Evolutionary conservation across 2,888 invertebrate species (phyloP).

Genomic region (Tiliacea aurago): DNA sequence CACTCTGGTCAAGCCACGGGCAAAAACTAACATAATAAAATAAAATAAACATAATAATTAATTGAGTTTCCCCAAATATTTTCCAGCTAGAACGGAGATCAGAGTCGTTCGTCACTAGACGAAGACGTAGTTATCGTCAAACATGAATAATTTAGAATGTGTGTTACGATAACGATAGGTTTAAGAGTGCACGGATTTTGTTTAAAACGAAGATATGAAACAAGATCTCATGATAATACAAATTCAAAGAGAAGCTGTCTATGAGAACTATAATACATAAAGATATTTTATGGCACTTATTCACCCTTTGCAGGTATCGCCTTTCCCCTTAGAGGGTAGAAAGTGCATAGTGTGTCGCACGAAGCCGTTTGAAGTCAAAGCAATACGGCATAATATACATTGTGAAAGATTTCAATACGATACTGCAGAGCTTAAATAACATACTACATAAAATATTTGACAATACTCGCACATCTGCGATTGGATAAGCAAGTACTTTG

Average conservation of each 20-base stretch:
- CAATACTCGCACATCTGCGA: not conserved
- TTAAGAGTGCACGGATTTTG: no score
- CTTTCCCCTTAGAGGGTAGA: slow-evolving; percentile 19
- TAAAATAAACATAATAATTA: no score
- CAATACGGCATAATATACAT: slow-evolving; percentile 8
- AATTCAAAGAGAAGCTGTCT: slow-evolving; percentile 8
- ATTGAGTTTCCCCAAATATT: no score
- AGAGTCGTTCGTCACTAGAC: not conserved
- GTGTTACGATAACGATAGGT: not conserved
- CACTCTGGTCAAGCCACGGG: no score
- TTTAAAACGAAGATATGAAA: not conserved
- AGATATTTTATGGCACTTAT: slow-evolving; percentile 23
- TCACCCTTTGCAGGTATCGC: slow-evolving; percentile 28
- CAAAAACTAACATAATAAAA: no score
- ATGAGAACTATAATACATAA: not conserved
- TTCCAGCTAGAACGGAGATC: not conserved
- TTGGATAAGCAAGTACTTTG: no score
- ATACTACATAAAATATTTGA: not conserved
- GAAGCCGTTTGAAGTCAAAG: slow-evolving; percentile 46
- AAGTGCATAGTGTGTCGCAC: slow-evolving; percentile 30
- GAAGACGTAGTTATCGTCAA: no score
- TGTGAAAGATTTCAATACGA: slow-evolving; percentile 12
- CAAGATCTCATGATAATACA: slow-evolving; percentile 3
- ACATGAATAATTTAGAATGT: not conserved
- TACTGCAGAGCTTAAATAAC: not conserved